Base-by-base conservation (phyloP, 1,140 invertebrate genomes). In the Pseudachorutes palmiensis region DNA sequence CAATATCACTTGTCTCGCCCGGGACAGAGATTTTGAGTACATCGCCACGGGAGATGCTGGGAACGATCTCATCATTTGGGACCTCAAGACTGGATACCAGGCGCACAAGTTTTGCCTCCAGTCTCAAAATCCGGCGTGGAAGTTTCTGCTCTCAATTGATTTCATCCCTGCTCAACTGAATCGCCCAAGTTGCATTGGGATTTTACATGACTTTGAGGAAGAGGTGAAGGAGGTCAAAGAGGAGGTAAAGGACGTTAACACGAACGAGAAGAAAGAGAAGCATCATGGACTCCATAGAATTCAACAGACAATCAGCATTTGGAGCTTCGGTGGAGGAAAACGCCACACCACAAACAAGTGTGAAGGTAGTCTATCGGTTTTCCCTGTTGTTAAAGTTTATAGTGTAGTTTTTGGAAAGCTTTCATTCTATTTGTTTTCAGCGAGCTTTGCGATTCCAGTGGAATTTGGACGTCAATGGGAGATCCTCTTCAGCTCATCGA, bases 41-140 rank as follows among this genome's bases (percentile, higher is more conserved):
- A 65, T 73, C 58, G 62, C 64, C 30, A 67, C 72, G 19, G 69
- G 60, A 1, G 72, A 71, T 33, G 59, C 64, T 57, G 72, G 72
- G 22, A 26, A n/a, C n/a, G n/a, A n/a, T n/a, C 64, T 73, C 26
- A 70, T 73, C 14, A 63, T 73, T 24, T 73, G 72, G 72, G 69
- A 73, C 28, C 14, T 57, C 3, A 16, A 0, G n/a, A 66, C 68
- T 1, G 62, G 57, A 65, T 68, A 67, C n/a, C 29, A 29, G 14
- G n/a, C 9, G n/a, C 33, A 65, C 29, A 19, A 2, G 12, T 61
- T 3, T 30, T 31, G 5, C 59, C 59, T 9, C 5, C 29, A 29
- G 14, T 9, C 5, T 12, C 5, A 12, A 29, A 58, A 22, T 12
- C 12, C 28, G 22, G 24, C 60, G 2, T 45, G 29, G 66, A 60